These are phyloP conservation scores for Pleuronectes platessa DNA, from an alignment of 2,113 vertebrate species.

Conservation along the genomic window DNA sequence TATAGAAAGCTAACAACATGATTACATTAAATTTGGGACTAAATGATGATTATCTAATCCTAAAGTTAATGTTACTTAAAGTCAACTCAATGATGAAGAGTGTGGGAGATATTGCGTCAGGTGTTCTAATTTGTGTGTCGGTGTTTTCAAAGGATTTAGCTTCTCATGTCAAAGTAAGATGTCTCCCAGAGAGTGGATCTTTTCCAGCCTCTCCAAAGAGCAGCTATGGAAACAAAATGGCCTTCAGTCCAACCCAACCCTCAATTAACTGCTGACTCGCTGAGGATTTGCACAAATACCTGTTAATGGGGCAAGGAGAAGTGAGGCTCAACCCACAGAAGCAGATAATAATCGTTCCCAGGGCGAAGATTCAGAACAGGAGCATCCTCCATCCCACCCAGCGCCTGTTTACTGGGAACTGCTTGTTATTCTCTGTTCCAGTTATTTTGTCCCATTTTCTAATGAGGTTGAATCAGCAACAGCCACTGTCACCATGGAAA, in stretches of 20 bases:
- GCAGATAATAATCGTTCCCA: conserved; percentile 46
- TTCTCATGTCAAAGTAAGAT: too few species aligned
- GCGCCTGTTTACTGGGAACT: conserved; percentile 30
- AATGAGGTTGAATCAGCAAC: conserved; percentile 21
- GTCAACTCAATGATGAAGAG: too few species aligned
- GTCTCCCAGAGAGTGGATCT: too few species aligned
- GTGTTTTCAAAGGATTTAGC: too few species aligned
- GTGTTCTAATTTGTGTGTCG: too few species aligned
- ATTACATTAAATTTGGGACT: too few species aligned
- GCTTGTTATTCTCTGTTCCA: conserved; percentile 37
- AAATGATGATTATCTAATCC: too few species aligned
- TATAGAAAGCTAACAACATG: too few species aligned
- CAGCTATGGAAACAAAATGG: not conserved
- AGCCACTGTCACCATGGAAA: not conserved
- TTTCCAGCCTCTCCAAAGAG: not conserved
- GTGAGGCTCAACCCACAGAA: conserved; percentile 2
- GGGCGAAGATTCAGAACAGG: conserved; percentile 1
- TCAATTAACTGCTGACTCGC: conserved; percentile 6
- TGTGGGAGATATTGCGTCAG: too few species aligned
- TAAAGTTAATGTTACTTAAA: too few species aligned
- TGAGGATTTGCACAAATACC: conserved; percentile 14
- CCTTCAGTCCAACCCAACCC: not conserved
- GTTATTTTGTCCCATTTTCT: conserved; percentile 33
- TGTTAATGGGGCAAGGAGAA: conserved; percentile 18
- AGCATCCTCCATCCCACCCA: conserved; percentile 12